Conservation (phyloP, 2,888 invertebrate genomes). For the Cecidostiba fungosa region DNA sequence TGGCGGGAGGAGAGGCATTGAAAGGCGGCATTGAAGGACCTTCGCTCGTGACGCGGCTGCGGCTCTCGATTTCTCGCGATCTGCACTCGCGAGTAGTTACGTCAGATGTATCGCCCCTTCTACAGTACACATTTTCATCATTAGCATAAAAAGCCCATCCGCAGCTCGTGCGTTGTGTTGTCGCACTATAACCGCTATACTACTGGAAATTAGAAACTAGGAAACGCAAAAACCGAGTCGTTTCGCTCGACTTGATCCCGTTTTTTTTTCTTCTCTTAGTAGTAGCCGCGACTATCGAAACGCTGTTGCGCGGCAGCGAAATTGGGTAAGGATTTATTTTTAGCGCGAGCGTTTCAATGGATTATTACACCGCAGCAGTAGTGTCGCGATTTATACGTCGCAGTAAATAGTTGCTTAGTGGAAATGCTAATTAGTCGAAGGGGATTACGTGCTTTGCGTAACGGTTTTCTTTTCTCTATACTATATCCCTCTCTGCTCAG, state of each 20-base stretch:
- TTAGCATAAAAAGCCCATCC: conserved; percentile 55
- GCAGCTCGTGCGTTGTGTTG: neutral
- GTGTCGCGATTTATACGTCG: conserved; percentile 24
- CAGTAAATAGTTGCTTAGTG: neutral
- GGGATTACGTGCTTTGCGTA: conserved; percentile 17
- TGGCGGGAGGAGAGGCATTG: conserved; percentile 53
- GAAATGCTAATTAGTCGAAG: conserved; percentile 28
- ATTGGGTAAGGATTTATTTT: conserved; percentile 47
- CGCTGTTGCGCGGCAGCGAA: neutral
- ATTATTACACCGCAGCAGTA: neutral
- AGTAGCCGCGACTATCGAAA: neutral
- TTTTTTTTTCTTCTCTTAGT: neutral
- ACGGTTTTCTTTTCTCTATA: conserved; percentile 12
- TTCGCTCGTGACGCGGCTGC: conserved; percentile 53
- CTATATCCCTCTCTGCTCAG: too few relatives aligned
- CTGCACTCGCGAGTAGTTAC: conserved; percentile 20
- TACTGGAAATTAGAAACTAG: conserved; percentile 35
- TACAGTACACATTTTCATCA: conserved; percentile 38
- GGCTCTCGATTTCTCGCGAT: conserved; percentile 57
- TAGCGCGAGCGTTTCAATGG: conserved; percentile 36
- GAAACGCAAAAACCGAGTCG: neutral
- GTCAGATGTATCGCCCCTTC: conserved; percentile 28
- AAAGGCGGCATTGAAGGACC: conserved; percentile 61
- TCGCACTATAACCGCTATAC: neutral
- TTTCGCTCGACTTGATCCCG: conserved; percentile 7